These are phyloP conservation scores for Trilocha varians DNA, from an alignment of 2,888 invertebrate species.

Conservation along the genomic window DNA sequence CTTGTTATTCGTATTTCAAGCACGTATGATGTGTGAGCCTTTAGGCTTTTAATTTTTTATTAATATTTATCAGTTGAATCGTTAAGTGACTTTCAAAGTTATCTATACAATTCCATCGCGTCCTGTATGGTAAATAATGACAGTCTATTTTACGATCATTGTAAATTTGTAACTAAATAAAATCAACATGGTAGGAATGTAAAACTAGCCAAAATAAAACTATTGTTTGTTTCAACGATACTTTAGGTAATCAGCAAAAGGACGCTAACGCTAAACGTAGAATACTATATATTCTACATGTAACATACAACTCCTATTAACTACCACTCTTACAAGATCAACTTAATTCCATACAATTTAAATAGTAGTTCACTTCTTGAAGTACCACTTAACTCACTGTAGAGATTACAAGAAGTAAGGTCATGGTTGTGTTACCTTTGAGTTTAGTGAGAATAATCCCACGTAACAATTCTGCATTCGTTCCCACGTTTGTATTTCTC, in stretches of 20 bases:
- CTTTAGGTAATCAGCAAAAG: too few species aligned
- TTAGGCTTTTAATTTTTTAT: slow-evolving; percentile 9
- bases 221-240: too few species aligned
- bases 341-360: too few species aligned
- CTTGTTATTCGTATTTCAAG: slow-evolving; percentile 22
- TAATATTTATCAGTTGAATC: slow-evolving; percentile 20
- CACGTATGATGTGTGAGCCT: slow-evolving; percentile 18
- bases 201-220: too few species aligned
- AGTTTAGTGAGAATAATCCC: too few species aligned
- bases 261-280: too few species aligned
- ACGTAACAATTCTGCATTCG: slow-evolving; percentile 12
- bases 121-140: background rate
- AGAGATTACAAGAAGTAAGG: slow-evolving; percentile 14
- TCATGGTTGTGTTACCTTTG: slow-evolving; percentile 9
- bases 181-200: too few species aligned
- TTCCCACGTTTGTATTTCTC: slow-evolving; percentile 9
- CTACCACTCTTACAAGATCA: too few species aligned
- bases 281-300: background rate
- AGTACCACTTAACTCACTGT: too few species aligned
- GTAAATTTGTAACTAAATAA: background rate
- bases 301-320: slow-evolving; percentile 15
- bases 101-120: background rate
- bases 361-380: too few species aligned
- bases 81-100: slow-evolving; percentile 8
- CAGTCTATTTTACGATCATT: background rate